phyloP scores from a whole-genome alignment of 2,888 invertebrate species.

The Emmelina monodactyla region DNA sequence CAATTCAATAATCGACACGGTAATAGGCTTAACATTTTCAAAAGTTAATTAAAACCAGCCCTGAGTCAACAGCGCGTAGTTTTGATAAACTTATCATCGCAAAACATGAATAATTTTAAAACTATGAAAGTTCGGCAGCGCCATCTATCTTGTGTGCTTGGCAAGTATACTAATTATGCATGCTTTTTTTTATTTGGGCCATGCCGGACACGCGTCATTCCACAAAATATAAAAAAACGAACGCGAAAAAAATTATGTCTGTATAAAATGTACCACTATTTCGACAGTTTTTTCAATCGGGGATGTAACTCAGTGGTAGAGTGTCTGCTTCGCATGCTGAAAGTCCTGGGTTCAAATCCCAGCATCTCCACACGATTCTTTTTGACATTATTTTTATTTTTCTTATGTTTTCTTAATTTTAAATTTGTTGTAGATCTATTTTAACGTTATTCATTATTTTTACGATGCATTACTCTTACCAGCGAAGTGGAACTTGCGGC shows the following conservation, averaged over 20 bases:
- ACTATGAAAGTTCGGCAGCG: conserved; percentile 25
- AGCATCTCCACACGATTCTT: conserved; percentile 54
- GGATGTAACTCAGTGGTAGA: conserved; percentile 66
- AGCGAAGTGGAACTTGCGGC: no score
- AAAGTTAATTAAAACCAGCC: conserved; percentile 40
- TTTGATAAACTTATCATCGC: conserved; percentile 20
- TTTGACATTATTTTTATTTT: not conserved
- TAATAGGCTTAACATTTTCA: conserved; percentile 28
- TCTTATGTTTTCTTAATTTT: conserved; percentile 16
- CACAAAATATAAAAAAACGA: no score
- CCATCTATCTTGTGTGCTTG: no score
- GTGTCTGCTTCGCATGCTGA: conserved; percentile 74
- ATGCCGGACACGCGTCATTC: no score
- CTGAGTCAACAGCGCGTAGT: conserved; percentile 39
- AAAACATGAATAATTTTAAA: conserved; percentile 18
- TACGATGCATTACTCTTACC: no score
- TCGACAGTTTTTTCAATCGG: no score
- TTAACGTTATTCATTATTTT: not conserved
- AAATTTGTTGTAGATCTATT: conserved; percentile 1
- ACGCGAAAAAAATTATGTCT: no score
- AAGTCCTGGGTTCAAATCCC: conserved; percentile 73
- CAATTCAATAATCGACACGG: not conserved
- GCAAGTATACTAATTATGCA: no score
- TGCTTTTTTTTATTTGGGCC: no score
- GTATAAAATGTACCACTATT: no score